A percentile compares a stretch with the other conserved stretches of the same genome.
Evolutionary conservation across 2,888 invertebrate species (phyloP).

Genomic region (Eristalis arbustorum): DNA sequence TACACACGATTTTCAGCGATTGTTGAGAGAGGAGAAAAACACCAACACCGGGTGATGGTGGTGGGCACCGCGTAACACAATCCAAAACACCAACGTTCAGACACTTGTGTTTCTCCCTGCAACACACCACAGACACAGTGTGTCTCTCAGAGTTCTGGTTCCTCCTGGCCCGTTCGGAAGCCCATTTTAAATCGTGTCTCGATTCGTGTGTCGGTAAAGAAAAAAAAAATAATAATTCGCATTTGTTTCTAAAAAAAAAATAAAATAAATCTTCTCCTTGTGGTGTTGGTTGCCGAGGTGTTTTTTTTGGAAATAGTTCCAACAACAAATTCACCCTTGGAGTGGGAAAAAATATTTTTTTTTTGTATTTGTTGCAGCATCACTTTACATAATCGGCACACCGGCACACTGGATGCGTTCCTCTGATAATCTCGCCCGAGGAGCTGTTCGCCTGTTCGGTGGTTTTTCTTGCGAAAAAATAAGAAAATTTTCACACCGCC

Average conservation of each 20-base stretch:
- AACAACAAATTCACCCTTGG: not conserved
- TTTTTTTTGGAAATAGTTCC: not conserved
- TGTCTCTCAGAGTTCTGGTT: conserved; percentile 58
- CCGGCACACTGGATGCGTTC: conserved; percentile 13
- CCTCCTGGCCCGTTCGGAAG: conserved; percentile 65
- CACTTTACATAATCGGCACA: conserved; percentile 36
- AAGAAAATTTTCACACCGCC: not conserved
- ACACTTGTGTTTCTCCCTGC: not conserved
- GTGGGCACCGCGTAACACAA: not conserved
- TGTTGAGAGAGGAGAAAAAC: not conserved
- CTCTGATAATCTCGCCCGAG: not conserved
- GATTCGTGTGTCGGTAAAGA: not conserved
- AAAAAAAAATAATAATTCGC: too few relatives aligned
- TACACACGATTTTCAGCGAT: not conserved
- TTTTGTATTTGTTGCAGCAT: not conserved
- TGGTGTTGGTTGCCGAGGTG: too few relatives aligned
- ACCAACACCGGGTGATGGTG: not conserved
- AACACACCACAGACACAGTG: not conserved
- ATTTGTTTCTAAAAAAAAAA: conserved; percentile 8
- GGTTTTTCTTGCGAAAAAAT: not conserved
- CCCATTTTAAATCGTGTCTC: conserved; percentile 22
- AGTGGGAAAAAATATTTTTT: not conserved
- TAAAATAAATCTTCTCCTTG: not conserved
- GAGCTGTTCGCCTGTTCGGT: too few relatives aligned
- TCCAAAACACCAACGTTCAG: not conserved